phyloP scores from a whole-genome alignment of 23 tunicate species.

The Corella eumyota region DNA sequence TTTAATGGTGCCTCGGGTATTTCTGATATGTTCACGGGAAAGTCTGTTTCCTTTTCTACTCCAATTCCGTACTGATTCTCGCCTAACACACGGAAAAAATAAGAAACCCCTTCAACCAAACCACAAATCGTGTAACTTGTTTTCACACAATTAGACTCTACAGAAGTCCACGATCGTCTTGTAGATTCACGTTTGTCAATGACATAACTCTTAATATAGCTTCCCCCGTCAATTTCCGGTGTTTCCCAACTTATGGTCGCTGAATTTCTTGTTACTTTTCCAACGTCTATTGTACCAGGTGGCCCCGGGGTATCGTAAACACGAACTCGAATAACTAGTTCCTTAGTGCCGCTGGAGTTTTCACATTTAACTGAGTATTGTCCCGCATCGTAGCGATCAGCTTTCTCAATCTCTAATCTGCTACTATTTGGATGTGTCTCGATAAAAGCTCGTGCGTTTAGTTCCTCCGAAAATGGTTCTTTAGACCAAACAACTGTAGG shows the following conservation, averaged over 20 bases:
- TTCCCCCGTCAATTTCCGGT: slow-evolving; percentile 90
- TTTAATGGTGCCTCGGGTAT: slow-evolving; percentile 67
- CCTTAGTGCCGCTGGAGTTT: slow-evolving; percentile 67
- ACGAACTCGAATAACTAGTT: slow-evolving; percentile 60
- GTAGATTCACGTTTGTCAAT: slow-evolving; percentile 82
- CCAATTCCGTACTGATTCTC: slow-evolving; percentile 94
- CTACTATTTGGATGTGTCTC: slow-evolving; percentile 89
- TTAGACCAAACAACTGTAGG: slow-evolving; percentile 83
- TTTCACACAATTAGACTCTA: slow-evolving; percentile 62
- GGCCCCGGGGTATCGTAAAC: slow-evolving; percentile 93
- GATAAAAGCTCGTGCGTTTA: slow-evolving; percentile 62
- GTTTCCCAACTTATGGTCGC: slow-evolving; percentile 81
- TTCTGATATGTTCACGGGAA: slow-evolving; percentile 61
- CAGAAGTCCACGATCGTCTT: slow-evolving; percentile 80
- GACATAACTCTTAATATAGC: slow-evolving; percentile 67
- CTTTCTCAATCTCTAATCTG: slow-evolving; percentile 69
- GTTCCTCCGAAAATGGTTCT: slow-evolving; percentile 50
- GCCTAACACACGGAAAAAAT: slow-evolving; percentile 87
- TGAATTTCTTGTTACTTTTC: slow-evolving; percentile 71
- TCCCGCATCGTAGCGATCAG: slow-evolving; percentile 93
- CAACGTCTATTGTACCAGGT: slow-evolving; percentile 48
- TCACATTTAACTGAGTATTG: slow-evolving; percentile 70
- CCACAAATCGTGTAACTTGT: slow-evolving; percentile 57
- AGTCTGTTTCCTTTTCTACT: slow-evolving; percentile 67
- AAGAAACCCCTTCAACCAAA: slow-evolving; percentile 56